These are phyloP conservation scores for Clusia tigrina DNA, from an alignment of 2,888 invertebrate genomes.

Conservation along the genomic window DNA sequence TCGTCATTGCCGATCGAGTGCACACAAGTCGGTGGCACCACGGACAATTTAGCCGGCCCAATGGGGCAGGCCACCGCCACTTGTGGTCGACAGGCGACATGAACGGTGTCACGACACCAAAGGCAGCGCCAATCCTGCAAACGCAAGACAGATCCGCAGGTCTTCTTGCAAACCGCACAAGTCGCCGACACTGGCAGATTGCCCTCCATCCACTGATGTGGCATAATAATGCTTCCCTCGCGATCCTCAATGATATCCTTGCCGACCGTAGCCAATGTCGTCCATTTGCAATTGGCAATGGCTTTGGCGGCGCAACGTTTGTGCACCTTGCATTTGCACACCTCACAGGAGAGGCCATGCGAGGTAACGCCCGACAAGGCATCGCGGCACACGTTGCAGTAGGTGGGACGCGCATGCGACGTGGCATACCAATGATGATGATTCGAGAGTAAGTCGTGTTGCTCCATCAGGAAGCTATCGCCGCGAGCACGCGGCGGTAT, in stretches of 20 bases:
- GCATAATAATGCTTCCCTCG: slow-evolving; percentile 92
- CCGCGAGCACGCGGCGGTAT: slow-evolving; percentile 58
- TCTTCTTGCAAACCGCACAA: slow-evolving; percentile 93
- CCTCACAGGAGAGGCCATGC: slow-evolving; percentile 94
- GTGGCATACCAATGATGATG: slow-evolving; percentile 88
- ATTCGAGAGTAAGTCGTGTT: slow-evolving; percentile 74
- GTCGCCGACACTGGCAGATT: slow-evolving; percentile 94
- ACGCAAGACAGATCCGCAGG: slow-evolving; percentile 93
- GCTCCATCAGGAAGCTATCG: slow-evolving; percentile 68
- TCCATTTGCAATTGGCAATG: slow-evolving; percentile 97
- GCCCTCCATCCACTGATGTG: slow-evolving; percentile 98
- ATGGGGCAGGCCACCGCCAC: slow-evolving; percentile 83
- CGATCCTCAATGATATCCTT: slow-evolving; percentile 92
- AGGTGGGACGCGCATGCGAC: slow-evolving; percentile 93
- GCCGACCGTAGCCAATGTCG: slow-evolving; percentile 93
- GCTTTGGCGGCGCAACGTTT: slow-evolving; percentile 93
- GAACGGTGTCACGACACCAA: slow-evolving; percentile 93
- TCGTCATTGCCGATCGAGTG: slow-evolving; percentile 90
- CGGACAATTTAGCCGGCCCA: slow-evolving; percentile 88
- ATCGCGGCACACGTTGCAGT: slow-evolving; percentile 96
- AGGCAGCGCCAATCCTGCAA: slow-evolving; percentile 96
- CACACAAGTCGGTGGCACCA: slow-evolving; percentile 92
- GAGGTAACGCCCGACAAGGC: slow-evolving; percentile 92
- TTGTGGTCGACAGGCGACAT: slow-evolving; percentile 87
- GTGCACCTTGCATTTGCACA: slow-evolving; percentile 97